These are phyloP conservation scores for Drosophila monieri DNA, from an alignment of 2,888 invertebrate genomes.

Conservation along the genomic window DNA sequence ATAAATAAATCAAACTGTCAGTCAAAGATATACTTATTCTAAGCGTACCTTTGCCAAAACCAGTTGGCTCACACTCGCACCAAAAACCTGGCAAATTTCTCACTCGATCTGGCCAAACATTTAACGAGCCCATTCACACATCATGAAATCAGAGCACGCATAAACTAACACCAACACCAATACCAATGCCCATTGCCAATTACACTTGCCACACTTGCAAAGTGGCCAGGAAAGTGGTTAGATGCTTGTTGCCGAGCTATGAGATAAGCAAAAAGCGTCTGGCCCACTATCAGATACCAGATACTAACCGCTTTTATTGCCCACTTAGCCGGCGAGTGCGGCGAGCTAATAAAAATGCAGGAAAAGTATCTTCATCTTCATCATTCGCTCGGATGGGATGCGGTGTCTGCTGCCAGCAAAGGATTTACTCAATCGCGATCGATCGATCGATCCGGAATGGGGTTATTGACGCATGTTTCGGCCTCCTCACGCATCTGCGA, in stretches of 20 bases:
- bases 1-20: slow-evolving; percentile 10
- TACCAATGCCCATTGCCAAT: slow-evolving; percentile 21
- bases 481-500: slow-evolving; percentile 49
- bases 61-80: slow-evolving; percentile 11
- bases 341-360: slow-evolving; percentile 37
- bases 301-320: slow-evolving; percentile 41
- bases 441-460: slow-evolving; percentile 53
- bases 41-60: slow-evolving; percentile 8
- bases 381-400: slow-evolving; percentile 13
- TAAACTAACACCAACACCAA: slow-evolving; percentile 37
- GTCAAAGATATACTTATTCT: not conserved
- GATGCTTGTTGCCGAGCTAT: slow-evolving; percentile 32
- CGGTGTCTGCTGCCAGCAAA: slow-evolving; percentile 40
- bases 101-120: slow-evolving; percentile 34
- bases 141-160: slow-evolving; percentile 52
- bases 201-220: slow-evolving; percentile 32
- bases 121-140: slow-evolving; percentile 44
- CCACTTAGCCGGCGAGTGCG: slow-evolving; percentile 38
- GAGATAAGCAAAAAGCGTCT: slow-evolving; percentile 51
- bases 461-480: slow-evolving; percentile 78
- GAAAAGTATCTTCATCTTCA: slow-evolving; percentile 44
- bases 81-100: slow-evolving; percentile 28
- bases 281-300: slow-evolving; percentile 42
- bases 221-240: slow-evolving; percentile 52
- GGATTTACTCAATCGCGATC: slow-evolving; percentile 50